Evolutionary conservation across 2,888 invertebrate genomes (phyloP), one percentile per base, ranked within the genome.

Genomic region (Dryobotodes eremita): DNA sequence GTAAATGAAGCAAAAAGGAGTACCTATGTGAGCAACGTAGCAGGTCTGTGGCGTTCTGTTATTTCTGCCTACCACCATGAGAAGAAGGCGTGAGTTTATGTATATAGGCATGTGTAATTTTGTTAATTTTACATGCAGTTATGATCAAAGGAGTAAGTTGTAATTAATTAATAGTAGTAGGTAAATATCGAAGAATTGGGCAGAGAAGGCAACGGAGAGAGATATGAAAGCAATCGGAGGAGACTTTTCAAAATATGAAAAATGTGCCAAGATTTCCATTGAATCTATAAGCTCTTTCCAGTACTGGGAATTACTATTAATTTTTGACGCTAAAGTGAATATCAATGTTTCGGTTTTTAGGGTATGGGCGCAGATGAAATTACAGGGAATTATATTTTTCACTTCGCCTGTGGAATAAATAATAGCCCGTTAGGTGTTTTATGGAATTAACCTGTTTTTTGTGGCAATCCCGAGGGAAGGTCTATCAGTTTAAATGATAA

Each of bases 331-430:
- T 79, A 6, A 20, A 17, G 4, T 53, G n/a, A 17, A 53, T 10
- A 76, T 15, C 17, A 64, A n/a, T 48, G 1, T 55, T 36, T 1
- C 1, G 31, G n/a, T 69, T 48, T 48, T 8, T 31, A 26, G 42
- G 17, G 31, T 55, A 50, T 23, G 3, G 11, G 26, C 31, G 5
- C 31, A 55, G 46, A 74, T 82, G 61, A 36, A 78, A 53, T 46
- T 50, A 20, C 17, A 23, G 10, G 1, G 8, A 11, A 73, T 50
- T 80, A 42, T 6, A 53, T 20, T 31, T 59, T 81, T 71, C 8
- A 53, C 50, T 53, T 53, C 4, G 1, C 31, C n/a, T 46, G 42
- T 69, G n/a, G 8, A n/a, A 61, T 59, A 42, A n/a, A n/a, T n/a
- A 42, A 26, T 6, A 50, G 6, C 20, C 5, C 23, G 10, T 31